Evolutionary conservation across 1,140 invertebrate genomes (phyloP).

Genomic region (Agrypnia vestita): DNA sequence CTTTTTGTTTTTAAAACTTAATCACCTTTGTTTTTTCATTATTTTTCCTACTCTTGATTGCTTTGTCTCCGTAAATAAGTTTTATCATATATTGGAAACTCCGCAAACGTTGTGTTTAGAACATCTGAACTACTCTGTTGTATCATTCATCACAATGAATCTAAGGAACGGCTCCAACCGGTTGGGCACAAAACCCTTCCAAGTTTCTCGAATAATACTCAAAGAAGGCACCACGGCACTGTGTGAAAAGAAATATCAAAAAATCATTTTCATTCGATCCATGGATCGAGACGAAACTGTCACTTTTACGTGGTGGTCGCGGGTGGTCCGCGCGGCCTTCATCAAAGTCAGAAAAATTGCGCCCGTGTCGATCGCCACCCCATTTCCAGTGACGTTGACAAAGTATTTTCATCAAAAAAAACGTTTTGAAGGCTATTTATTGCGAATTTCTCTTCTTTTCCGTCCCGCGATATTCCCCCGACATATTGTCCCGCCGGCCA

Average conservation of each 20-base stretch:
- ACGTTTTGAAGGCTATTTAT: constrained; percentile 59
- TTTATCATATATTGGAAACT: too few species aligned
- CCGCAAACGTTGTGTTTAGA: neutral
- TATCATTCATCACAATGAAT: constrained; percentile 47
- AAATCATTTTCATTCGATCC: neutral
- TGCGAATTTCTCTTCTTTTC: constrained; percentile 44
- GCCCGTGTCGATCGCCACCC: constrained; percentile 33
- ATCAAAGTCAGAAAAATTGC: constrained; percentile 56
- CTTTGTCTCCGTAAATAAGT: too few species aligned
- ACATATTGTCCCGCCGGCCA: constrained; percentile 42
- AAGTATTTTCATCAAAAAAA: constrained; percentile 59
- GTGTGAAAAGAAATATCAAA: neutral
- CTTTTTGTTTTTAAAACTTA: too few species aligned
- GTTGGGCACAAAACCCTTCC: constrained; percentile 24
- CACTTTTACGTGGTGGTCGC: neutral
- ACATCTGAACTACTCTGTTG: neutral
- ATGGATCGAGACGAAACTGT: neutral
- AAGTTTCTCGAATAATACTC: neutral
- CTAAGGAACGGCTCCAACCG: neutral
- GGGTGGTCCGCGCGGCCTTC: constrained; percentile 17
- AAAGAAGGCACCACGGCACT: neutral
- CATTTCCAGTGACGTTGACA: constrained; percentile 46
- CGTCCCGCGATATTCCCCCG: constrained; percentile 27
- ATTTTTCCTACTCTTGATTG: too few species aligned
- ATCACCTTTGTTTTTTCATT: too few species aligned